A percentile compares a stretch with the other conserved stretches of the same genome.
Conservation (phyloP, 2,888 invertebrate genomes). For the Eupithecia subfuscata region DNA sequence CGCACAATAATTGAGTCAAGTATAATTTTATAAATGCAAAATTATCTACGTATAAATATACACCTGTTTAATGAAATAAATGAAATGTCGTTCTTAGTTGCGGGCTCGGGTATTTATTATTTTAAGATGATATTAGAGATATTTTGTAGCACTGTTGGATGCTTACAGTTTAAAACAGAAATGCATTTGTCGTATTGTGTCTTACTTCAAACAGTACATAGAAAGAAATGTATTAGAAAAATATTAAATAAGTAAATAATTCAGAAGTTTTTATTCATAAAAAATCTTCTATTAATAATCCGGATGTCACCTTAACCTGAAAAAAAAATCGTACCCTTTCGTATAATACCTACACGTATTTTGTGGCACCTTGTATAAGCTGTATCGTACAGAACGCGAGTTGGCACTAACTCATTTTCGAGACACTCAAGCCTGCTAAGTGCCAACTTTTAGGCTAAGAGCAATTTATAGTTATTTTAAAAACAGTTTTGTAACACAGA, state of each 20-base stretch:
- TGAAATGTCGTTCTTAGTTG: constrained; percentile 35
- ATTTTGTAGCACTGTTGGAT: background rate
- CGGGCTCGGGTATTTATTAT: constrained; percentile 7
- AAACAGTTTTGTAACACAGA: background rate
- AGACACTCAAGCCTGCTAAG: background rate
- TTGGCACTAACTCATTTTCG: background rate
- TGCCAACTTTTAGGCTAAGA: background rate
- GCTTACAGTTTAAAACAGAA: background rate
- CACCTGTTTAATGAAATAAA: constrained; percentile 51
- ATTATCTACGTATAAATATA: constrained; percentile 60
- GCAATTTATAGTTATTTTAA: background rate
- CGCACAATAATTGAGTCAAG: constrained; percentile 50
- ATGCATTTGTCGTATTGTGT: background rate
- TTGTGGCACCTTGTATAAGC: background rate
- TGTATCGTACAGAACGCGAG: background rate
- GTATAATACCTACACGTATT: background rate
- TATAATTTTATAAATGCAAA: constrained; percentile 59
- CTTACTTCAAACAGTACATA: background rate
- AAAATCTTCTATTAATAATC: background rate
- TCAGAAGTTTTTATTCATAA: background rate
- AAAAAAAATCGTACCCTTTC: background rate
- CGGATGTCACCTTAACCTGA: background rate
- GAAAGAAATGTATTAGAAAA: background rate
- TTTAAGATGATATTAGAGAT: constrained; percentile 1
- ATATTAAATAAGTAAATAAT: background rate